A percentile compares a stretch with the other conserved stretches of the same genome.
Evolutionary conservation across 2,797 vertebrate species (phyloP).

Genomic region (Adelosebastes latens): DNA sequence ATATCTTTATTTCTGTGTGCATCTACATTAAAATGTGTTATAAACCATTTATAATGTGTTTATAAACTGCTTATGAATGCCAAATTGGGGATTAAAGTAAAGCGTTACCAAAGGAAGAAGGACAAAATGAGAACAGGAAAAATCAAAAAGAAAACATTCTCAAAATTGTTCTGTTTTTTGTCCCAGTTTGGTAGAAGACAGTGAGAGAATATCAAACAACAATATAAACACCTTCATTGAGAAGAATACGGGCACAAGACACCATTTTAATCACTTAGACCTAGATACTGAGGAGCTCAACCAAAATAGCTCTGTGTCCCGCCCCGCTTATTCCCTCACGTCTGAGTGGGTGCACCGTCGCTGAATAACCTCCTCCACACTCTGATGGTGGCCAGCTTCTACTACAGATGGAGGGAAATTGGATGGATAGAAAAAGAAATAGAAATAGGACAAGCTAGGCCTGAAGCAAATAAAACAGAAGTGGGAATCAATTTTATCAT

Average conservation of each 20-base stretch:
- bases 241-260: slow-evolving; percentile 64
- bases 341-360: slow-evolving; percentile 70
- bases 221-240: slow-evolving; percentile 62
- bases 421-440: slow-evolving; percentile 75
- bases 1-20: not conserved
- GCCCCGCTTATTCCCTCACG: slow-evolving; percentile 76
- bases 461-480: slow-evolving; percentile 80
- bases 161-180: not conserved
- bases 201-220: slow-evolving; percentile 21
- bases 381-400: slow-evolving; percentile 76
- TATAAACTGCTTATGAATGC: not conserved
- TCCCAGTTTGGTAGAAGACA: not conserved
- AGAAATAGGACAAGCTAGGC: slow-evolving; percentile 82
- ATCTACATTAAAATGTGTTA: not conserved
- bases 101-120: not conserved
- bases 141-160: not conserved
- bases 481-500: slow-evolving; percentile 78
- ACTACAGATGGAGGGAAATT: slow-evolving; percentile 70
- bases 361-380: slow-evolving; percentile 82
- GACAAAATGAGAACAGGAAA: not conserved
- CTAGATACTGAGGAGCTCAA: slow-evolving; percentile 79
- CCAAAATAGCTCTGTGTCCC: slow-evolving; percentile 82
- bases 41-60: not conserved
- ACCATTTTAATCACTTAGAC: slow-evolving; percentile 85
- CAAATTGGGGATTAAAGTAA: not conserved